A percentile compares a stretch with the other conserved stretches of the same genome.
These are phyloP conservation scores for Turritopsis dohrnii DNA, from an alignment of 30 jellyfish, hydroid and myxozoan genomes.

Conservation along the genomic window DNA sequence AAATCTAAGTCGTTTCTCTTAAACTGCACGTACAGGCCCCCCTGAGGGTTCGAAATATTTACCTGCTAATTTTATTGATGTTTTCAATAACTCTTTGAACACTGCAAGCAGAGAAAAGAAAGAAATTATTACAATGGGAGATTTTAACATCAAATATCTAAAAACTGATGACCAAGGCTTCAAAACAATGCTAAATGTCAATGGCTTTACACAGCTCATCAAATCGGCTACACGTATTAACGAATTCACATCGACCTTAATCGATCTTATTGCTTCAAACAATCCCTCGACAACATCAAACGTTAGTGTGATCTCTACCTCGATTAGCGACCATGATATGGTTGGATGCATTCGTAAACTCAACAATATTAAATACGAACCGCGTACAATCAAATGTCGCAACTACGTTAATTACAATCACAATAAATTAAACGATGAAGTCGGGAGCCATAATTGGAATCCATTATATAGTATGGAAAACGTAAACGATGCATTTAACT, in stretches of 20 bases:
- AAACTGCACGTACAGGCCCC: not conserved
- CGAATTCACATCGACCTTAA: no score
- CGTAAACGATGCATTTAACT: not conserved
- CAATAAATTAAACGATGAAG: not conserved
- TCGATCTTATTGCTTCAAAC: conserved; percentile 3
- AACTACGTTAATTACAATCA: not conserved
- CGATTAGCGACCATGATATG: conserved; percentile 1
- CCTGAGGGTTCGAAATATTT: no score
- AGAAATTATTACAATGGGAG: no score
- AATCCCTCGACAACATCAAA: not conserved
- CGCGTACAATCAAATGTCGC: not conserved
- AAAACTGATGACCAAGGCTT: no score
- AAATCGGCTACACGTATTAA: no score
- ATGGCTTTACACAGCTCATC: no score
- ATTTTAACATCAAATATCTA: no score
- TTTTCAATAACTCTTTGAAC: no score
- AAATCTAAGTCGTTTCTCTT: not conserved
- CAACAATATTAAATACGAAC: not conserved
- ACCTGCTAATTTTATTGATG: no score
- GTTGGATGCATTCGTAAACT: conserved; percentile 4
- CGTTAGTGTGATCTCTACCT: not conserved
- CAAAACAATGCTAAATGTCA: no score
- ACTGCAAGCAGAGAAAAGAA: no score
- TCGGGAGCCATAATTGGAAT: not conserved
- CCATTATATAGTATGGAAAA: not conserved